Evolutionary conservation across 1,140 invertebrate species (phyloP), one percentile per base, ranked within the genome.

Genomic region (Asbolus verrucosus): DNA sequence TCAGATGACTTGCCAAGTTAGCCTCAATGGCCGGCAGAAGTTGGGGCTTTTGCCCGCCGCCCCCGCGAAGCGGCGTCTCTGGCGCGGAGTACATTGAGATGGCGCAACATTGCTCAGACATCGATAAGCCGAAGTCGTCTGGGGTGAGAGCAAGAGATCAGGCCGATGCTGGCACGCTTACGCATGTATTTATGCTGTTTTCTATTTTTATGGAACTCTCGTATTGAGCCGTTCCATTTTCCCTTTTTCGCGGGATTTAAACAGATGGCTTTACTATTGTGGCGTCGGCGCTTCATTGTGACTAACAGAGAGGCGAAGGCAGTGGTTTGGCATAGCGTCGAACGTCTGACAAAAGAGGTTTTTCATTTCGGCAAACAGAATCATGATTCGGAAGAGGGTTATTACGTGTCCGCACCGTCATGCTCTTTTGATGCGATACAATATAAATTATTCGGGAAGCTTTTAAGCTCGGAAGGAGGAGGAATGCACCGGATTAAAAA

Each of bases 211-310:
- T 27, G 46, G 46, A 54, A 6, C 33, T 6, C n/a, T n/a, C 8
- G 46, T 11, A 54, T 24, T 54, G 46, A 54, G 46, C 46, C 14
- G 46, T 54, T 54, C 46, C 46, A 54, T 27, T 54, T 54, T 13
- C 46, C 46, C 9, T n/a, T 54, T 46, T 54, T 27, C 11, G 21
- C 24, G 46, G 46, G 46, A 54, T 54, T 54, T 54, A 54, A n/a
- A 14, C 46, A 46, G 46, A 54, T 27, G 14, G 46, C 46, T 54
- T 54, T 54, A 54, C 46, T 27, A 54, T 54, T 54, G 46, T 54
- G 46, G 8, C 24, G 15, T 54, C 21, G 46, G 2, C 41, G 41
- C 16, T 46, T 46, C 19, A 46, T 46, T 46, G 41, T 46, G 41
- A 46, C 15, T 46, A 18, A 16, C 6, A 46, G 15, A n/a, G n/a